Conservation (phyloP, 2,113 vertebrate species). For the Jacana jacana region DNA sequence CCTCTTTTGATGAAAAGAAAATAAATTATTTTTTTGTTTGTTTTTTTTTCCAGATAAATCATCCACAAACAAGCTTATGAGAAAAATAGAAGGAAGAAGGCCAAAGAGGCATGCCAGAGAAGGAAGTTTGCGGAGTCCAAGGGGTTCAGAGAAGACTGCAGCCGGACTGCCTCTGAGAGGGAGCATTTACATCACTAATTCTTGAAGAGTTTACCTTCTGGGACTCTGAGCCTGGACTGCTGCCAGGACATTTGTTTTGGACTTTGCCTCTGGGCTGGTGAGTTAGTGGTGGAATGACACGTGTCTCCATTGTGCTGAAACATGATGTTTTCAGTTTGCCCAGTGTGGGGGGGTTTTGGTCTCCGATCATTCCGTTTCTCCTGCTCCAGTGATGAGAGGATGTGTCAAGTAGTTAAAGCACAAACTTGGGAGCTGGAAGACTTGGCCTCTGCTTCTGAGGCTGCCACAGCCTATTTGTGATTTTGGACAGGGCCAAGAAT, state of each 20-base stretch:
- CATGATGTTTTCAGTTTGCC: background rate
- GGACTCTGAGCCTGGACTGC: background rate
- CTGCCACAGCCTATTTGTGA: background rate
- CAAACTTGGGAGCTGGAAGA: background rate
- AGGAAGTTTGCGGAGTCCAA: background rate
- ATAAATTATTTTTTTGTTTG: background rate
- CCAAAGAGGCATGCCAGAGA: constrained; percentile 27
- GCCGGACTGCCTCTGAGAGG: constrained; percentile 9
- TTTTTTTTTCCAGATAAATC: background rate
- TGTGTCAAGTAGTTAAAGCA: background rate
- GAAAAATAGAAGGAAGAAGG: constrained; percentile 4
- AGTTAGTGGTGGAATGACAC: constrained; percentile 3
- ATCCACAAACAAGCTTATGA: background rate
- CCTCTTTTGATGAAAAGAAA: background rate
- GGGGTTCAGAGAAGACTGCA: constrained; percentile 3
- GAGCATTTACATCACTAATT: background rate
- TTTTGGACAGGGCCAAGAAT: background rate
- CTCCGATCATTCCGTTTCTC: background rate
- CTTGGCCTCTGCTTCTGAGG: background rate
- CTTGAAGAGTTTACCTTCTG: background rate
- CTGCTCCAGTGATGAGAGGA: background rate
- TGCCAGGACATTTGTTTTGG: background rate
- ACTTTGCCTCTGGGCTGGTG: constrained; percentile 1
- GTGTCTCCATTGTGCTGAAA: background rate
- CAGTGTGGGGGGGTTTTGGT: background rate